Base-by-base conservation (phyloP, 2,113 vertebrate genomes). In the Esox niger region DNA sequence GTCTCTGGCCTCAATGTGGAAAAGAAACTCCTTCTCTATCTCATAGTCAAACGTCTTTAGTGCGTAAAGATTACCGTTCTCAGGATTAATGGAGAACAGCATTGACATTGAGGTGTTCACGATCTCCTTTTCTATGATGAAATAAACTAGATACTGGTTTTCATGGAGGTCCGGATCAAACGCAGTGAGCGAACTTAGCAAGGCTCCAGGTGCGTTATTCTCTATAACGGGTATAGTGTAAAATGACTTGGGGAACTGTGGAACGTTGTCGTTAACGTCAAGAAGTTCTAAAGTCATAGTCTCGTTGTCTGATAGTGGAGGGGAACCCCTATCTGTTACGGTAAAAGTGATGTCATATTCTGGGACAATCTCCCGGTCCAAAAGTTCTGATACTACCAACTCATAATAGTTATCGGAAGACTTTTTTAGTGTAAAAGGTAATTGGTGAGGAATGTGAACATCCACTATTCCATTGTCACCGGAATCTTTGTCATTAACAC, bases 331-430 rank as follows among this genome's bases (percentile, higher is more conserved):
- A 61, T 88, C 88, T 49, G 64, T 75, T 0, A 86, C 85, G 9
- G 78, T 84, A 62, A 89, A 74, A 3, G 76, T 83, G 64, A 90
- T 83, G 20, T 87, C 79, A 75, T 87, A 90, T 75, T 79, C 80
- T 29, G 86, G 64, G 11, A 84, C 79, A 11, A 43, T 79, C 73
- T 90, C 88, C 9, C 88, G 71, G 70, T 90, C 86, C 73, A 90
- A 73, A 1, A 68, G 62, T 56, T 83, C 70, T 15, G 80, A 80
- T 0, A 82, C 81, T 66, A 90, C 73, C 47, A 94, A 69, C 0
- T 92, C 89, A n/a, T 90, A 94, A 46, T 88, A 88, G 58, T 88
- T 79, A 15, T 82, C 76, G 25, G 87, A 74, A 2, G 81, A 84
- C 17, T 78, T 7, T 46, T 71, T 75, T 61, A 91, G 74, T 30